Conservation (phyloP, 2,888 invertebrate genomes). For the Trissolcus japonicus region DNA sequence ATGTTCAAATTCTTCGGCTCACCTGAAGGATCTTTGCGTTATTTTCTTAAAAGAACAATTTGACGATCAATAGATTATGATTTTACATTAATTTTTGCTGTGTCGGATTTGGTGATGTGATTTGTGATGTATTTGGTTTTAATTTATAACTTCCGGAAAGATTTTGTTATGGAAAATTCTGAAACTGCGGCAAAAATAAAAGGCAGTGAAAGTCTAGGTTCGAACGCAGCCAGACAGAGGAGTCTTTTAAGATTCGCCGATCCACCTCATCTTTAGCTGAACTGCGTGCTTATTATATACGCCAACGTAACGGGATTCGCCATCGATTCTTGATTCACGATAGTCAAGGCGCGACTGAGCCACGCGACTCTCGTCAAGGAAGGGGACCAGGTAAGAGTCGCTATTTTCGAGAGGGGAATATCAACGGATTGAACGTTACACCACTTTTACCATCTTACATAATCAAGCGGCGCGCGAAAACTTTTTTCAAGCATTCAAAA, state of each 20-base stretch:
- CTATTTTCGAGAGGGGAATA: slow-evolving; percentile 39
- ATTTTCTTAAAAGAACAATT: too few species aligned
- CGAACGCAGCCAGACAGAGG: not conserved
- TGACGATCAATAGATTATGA: too few species aligned
- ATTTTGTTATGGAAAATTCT: too few species aligned
- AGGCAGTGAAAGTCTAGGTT: not conserved
- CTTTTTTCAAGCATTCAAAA: slow-evolving; percentile 20
- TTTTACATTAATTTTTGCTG: too few species aligned
- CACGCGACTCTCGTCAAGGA: slow-evolving; percentile 58
- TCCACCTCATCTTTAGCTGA: slow-evolving; percentile 14
- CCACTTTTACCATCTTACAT: slow-evolving; percentile 55
- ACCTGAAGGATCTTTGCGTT: too few species aligned
- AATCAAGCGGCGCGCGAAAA: slow-evolving; percentile 48
- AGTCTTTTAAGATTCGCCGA: slow-evolving; percentile 13
- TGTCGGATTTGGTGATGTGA: too few species aligned
- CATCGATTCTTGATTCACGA: slow-evolving; percentile 63
- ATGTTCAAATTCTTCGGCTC: too few species aligned
- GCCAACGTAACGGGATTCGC: slow-evolving; percentile 52
- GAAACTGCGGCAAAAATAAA: too few species aligned
- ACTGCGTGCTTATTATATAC: slow-evolving; percentile 45
- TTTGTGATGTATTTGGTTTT: too few species aligned
- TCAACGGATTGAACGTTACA: slow-evolving; percentile 42
- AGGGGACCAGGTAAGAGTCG: slow-evolving; percentile 47
- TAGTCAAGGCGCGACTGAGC: slow-evolving; percentile 61
- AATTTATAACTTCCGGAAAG: too few species aligned